Evolutionary conservation across 2,888 invertebrate genomes (phyloP).

Genomic region (Drosophila diplacantha): DNA sequence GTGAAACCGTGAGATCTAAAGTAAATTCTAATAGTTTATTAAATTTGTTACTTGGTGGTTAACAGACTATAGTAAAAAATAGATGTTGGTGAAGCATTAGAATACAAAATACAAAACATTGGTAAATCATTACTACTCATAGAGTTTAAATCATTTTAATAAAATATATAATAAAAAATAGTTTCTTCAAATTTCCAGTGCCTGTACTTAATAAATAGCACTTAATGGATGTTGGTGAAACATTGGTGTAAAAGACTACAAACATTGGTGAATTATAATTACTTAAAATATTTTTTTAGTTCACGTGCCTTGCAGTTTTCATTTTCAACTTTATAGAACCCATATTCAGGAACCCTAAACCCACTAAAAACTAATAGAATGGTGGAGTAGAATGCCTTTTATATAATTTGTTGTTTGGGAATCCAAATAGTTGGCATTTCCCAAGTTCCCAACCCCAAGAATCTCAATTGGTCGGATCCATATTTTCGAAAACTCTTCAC

Average conservation of each 20-base stretch:
- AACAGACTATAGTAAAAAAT: not conserved
- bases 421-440: constrained; percentile 12
- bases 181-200: no score
- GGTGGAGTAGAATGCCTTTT: no score
- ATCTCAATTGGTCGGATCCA: constrained; percentile 10
- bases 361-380: not conserved
- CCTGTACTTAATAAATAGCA: no score
- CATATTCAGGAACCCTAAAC: not conserved
- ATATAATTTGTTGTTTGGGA: not conserved
- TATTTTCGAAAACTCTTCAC: constrained; percentile 18
- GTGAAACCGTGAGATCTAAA: no score
- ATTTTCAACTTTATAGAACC: no score
- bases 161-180: no score
- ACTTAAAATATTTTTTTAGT: not conserved
- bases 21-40: not conserved
- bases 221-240: not conserved
- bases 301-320: not conserved
- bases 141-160: no score
- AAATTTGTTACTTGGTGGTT: no score
- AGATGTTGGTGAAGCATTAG: not conserved
- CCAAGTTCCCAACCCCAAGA: not conserved
- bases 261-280: not conserved
- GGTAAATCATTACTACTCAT: not conserved
- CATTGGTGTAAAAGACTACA: not conserved
- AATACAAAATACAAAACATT: not conserved